Evolutionary conservation across 2,797 vertebrate species (phyloP).

Genomic region (Rhinatrema bivittatum): DNA sequence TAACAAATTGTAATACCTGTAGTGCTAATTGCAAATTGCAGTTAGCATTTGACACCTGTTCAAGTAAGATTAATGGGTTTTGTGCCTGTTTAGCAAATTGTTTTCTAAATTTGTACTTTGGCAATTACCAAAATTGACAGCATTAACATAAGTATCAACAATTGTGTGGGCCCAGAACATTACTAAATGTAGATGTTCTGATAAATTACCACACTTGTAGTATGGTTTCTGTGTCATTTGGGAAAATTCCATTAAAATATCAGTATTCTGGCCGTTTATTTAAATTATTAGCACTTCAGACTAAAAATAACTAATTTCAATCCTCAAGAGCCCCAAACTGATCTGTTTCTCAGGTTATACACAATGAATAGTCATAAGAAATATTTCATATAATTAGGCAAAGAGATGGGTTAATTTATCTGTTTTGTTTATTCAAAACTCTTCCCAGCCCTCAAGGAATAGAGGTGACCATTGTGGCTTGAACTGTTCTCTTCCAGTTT

Average conservation of each 20-base stretch:
- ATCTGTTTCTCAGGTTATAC: too few species aligned
- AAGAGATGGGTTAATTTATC: too few species aligned
- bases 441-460: too few species aligned
- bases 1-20: conserved; percentile 7
- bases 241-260: not conserved
- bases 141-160: conserved; percentile 17
- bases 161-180: not conserved
- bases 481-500: too few species aligned
- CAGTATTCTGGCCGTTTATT: too few species aligned
- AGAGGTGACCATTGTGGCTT: too few species aligned
- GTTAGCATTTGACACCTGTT: conserved; percentile 20
- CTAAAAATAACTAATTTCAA: too few species aligned
- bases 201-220: conserved; percentile 7
- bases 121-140: conserved; percentile 21
- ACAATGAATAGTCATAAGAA: too few species aligned
- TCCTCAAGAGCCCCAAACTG: too few species aligned
- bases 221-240: not conserved
- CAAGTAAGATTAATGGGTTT: conserved; percentile 11
- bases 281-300: too few species aligned
- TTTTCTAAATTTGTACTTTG: conserved; percentile 15
- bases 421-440: too few species aligned
- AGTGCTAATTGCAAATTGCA: conserved; percentile 8
- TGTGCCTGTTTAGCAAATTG: conserved; percentile 18
- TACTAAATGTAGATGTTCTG: conserved; percentile 8
- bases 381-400: too few species aligned